Conservation (phyloP, 2,797 vertebrate species). For the Momotus momota region DNA sequence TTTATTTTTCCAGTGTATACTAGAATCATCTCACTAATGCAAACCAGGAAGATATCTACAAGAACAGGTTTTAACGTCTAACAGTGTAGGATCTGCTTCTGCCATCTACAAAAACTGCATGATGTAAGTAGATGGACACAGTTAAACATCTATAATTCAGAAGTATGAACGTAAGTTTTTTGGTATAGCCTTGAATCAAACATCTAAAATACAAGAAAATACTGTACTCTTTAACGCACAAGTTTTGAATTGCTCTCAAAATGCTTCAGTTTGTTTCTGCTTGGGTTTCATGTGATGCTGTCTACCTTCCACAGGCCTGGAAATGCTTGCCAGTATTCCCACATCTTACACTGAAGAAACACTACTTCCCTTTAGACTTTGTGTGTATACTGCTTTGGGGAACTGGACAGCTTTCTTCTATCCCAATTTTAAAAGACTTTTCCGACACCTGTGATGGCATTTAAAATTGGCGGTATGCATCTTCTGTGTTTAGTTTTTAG, state of each 20-base stretch:
- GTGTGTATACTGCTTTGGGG: neutral
- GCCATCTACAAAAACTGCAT: neutral
- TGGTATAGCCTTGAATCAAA: neutral
- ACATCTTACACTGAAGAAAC: neutral
- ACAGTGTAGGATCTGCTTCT: neutral
- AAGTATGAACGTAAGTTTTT: neutral
- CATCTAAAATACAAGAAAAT: neutral
- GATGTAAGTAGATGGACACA: neutral
- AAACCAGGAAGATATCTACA: neutral
- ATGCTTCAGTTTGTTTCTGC: accelerated
- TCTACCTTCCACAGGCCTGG: neutral
- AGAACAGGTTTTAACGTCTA: neutral
- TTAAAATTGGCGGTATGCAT: neutral
- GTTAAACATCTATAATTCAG: neutral
- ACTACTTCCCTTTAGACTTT: neutral
- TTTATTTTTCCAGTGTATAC: neutral
- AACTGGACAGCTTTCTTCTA: neutral
- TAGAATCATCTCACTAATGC: neutral
- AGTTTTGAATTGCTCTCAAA: neutral
- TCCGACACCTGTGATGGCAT: neutral
- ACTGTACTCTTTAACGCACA: accelerated
- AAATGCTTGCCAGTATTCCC: neutral
- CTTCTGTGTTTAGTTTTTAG: neutral
- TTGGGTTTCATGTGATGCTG: accelerated
- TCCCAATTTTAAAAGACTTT: accelerated